phyloP scores from a whole-genome alignment of 1,140 invertebrate genomes.

The Nebria ingens region DNA sequence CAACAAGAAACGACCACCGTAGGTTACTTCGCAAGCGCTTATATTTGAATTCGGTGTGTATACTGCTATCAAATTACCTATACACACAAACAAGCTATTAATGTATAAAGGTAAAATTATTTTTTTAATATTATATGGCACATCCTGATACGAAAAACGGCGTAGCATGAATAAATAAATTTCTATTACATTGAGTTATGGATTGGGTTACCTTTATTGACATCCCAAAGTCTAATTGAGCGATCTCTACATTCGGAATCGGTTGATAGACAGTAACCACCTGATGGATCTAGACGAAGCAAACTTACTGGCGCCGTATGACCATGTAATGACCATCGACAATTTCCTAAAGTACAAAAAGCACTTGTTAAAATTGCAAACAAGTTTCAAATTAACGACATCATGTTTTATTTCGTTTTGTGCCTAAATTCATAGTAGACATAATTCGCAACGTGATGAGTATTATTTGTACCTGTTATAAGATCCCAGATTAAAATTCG shows the following conservation, averaged over 20 bases:
- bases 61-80: conserved; percentile 63
- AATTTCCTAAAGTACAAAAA: conserved; percentile 44
- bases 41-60: conserved; percentile 65
- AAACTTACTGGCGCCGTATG: conserved; percentile 64
- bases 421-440: not conserved
- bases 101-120: too few relatives aligned
- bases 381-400: too few relatives aligned
- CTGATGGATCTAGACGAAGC: conserved; percentile 58
- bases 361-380: too few relatives aligned
- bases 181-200: too few relatives aligned
- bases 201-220: conserved; percentile 66
- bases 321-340: conserved; percentile 58
- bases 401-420: not conserved
- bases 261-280: conserved; percentile 56
- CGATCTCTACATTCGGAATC: conserved; percentile 58
- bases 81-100: not conserved
- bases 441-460: too few relatives aligned
- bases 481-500: conserved; percentile 79
- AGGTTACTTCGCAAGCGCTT: conserved; percentile 62
- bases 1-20: conserved; percentile 58
- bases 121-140: too few relatives aligned
- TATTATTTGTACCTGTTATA: conserved; percentile 52
- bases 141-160: too few relatives aligned
- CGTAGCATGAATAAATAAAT: too few relatives aligned
- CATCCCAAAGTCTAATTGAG: conserved; percentile 68